Base-by-base conservation (phyloP, 2,113 vertebrate species). In the Esox niger region DNA sequence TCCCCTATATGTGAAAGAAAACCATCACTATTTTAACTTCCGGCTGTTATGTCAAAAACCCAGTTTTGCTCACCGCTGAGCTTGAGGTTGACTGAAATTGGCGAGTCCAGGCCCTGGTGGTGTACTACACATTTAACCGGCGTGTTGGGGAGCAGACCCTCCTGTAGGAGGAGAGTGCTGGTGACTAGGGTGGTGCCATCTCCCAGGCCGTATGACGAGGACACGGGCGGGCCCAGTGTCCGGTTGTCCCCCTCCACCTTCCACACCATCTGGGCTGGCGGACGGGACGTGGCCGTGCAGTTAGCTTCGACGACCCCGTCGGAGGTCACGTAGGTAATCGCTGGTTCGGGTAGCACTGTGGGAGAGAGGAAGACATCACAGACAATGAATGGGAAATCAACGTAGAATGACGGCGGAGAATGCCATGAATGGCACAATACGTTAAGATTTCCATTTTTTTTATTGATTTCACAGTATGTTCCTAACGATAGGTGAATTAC, bases 281-380 rank as follows among this genome's bases (percentile, higher is more conserved):
- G 91, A 0, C 87, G 84, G 17, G 90, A 86, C 62, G 64, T 74
- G 0, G 87, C 73, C 0, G 88, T 90, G 77, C 91, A 92, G 84
- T 92, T 92, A 0, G 88, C 91, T 73, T 90, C 87, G 0, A 87
- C 88, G 74, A 88, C 68, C 13, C 88, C 90, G 3, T 15, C 0
- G 88, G 68, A 6, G 88, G 78, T 86, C 75, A 75, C 77, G 11
- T 81, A 76, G 75, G n/a, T 87, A 70, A 91, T 79, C 79, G 88
- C 80, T 8, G 89, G 88, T 73, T 89, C 85, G 25, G 90, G 91
- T 20, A 92, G 75, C 38, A 91, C 91, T 92, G 76, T 1, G 11
- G 55, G 21, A 38, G 21, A 25, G 30, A 29, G 6, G 33, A 15
- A 55, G 10, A 57, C 49, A 33, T 66, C 9, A 26, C 43, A 46